Evolutionary conservation across 2,888 invertebrate species (phyloP), one percentile per base, ranked within the genome.

Genomic region (Litoditis marina): DNA sequence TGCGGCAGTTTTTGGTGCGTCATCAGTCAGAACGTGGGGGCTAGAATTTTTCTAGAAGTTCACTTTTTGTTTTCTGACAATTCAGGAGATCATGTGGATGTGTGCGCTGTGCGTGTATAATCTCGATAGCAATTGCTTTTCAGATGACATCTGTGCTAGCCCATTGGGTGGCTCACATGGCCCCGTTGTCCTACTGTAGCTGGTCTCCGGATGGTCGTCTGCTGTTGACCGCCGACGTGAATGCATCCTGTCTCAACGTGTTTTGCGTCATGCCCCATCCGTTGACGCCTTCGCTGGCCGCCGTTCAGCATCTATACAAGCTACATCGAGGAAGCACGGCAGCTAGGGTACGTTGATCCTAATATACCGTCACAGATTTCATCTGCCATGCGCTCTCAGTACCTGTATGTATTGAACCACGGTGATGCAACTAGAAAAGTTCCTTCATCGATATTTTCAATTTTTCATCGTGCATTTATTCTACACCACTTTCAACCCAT

Each of bases 181-280:
- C 65, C 7, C 53, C 57, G 0, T 51, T 76, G 30, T 67, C 76
- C 2, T 64, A 71, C 34, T 55, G 71, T 13, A 11, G 60, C 5
- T 74, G 69, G 60, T 70, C 71, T 1, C 71, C 73, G 1, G 74
- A 74, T 58, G 71, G 72, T 44, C 66, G 82, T 31, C 77, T 85
- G 7, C 80, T 85, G 34, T 74, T 85, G 27, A 84, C 85, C 0
- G 83, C 84, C 13, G 84, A 85, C 70, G 82, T 81, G 53, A 79
- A 83, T 34, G 85, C 85, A 22, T 85, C 84, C 16, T 58, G 66
- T 83, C 98, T 98, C 86, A 91, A 98, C 84, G 88, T 98, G 76
- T 98, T 95, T 85, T 88, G 92, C 63, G 88, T 98, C 74, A 91
- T 93, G 82, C 91, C 94, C 0, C 95, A 95, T 86, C 91, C 93